A percentile compares a stretch with the other conserved stretches of the same genome.
These are phyloP conservation scores for Cynoglossus semilaevis DNA, from an alignment of 2,113 vertebrate species.

Conservation along the genomic window DNA sequence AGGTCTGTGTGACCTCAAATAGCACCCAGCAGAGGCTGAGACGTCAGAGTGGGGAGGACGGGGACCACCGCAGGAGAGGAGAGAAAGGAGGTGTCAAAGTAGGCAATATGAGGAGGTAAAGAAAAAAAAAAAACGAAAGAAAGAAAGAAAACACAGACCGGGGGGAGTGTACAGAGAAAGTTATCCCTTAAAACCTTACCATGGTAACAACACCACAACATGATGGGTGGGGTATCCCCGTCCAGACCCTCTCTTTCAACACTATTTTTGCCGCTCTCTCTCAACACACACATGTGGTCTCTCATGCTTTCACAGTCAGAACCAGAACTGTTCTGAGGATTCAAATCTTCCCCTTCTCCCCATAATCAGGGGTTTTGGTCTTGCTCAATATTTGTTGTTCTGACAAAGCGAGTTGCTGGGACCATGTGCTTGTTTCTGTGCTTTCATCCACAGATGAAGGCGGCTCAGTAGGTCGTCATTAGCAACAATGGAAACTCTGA, in stretches of 20 bases:
- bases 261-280: background rate
- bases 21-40: conserved; percentile 40
- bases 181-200: conserved; percentile 48
- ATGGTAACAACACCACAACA: conserved; percentile 63
- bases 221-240: conserved; percentile 54
- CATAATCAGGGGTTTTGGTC: background rate
- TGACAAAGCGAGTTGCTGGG: conserved; percentile 2
- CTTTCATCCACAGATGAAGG: conserved; percentile 22
- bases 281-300: conserved; percentile 10
- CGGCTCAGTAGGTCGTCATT: conserved; percentile 21
- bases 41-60: conserved; percentile 28
- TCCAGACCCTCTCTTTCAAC: conserved; percentile 25
- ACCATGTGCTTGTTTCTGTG: conserved; percentile 6
- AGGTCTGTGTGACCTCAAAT: conserved; percentile 63
- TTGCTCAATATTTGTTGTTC: conserved; percentile 1
- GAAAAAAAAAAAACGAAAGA: background rate
- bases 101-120: conserved; percentile 10
- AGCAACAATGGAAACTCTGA: conserved; percentile 57
- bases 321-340: conserved; percentile 9
- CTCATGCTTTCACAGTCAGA: background rate
- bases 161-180: conserved; percentile 6
- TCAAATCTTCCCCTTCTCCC: background rate
- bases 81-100: background rate
- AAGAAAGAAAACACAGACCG: background rate
- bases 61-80: conserved; percentile 8